These are phyloP conservation scores for Micromesistius poutassou DNA, from an alignment of 2,797 vertebrate genomes.

Conservation along the genomic window DNA sequence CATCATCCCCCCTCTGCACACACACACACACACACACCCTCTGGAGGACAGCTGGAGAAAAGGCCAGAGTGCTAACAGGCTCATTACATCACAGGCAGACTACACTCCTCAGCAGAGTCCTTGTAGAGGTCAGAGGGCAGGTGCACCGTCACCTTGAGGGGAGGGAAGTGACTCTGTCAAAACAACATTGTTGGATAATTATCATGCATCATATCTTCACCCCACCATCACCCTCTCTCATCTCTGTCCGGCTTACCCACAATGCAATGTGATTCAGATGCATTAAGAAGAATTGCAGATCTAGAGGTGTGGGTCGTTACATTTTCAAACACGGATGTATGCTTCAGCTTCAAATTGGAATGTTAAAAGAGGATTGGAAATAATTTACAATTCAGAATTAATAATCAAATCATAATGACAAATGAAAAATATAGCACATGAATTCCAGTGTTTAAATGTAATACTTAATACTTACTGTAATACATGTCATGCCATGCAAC, in stretches of 20 bases:
- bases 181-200: neutral
- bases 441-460: neutral
- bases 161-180: conserved; percentile 1
- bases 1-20: conserved; percentile 18
- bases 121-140: conserved; percentile 50
- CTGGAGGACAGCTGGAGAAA: conserved; percentile 39
- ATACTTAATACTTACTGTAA: too few relatives aligned
- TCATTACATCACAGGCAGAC: conserved; percentile 44
- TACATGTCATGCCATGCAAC: neutral
- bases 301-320: neutral
- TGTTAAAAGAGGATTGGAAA: neutral
- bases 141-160: conserved; percentile 52
- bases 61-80: conserved; percentile 47
- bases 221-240: neutral
- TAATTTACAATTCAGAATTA: neutral
- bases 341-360: neutral
- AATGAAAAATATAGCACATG: neutral
- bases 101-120: conserved; percentile 44
- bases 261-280: neutral
- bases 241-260: neutral
- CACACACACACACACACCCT: conserved; percentile 4
- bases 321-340: neutral
- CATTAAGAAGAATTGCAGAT: neutral
- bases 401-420: neutral
- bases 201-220: too few relatives aligned